Conservation (phyloP, 2,797 vertebrate species). For the Sebastiscus tertius region DNA sequence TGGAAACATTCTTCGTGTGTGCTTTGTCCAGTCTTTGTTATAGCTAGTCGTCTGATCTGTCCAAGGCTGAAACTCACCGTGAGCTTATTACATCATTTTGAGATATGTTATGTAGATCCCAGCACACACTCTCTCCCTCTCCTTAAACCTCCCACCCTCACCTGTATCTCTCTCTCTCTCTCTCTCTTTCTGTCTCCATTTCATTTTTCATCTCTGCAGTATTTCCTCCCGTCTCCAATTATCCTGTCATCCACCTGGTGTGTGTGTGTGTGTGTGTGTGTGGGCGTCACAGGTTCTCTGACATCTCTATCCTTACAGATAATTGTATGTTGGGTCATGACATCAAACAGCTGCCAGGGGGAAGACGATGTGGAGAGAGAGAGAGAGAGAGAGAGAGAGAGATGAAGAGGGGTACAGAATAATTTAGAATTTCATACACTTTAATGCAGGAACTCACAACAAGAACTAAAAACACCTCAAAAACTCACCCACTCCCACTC, state of each 20-base stretch:
- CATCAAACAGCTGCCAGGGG: conserved; percentile 36
- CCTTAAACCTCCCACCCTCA: neutral
- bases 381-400: neutral
- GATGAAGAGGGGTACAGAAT: neutral
- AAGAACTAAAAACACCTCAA: neutral
- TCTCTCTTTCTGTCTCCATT: neutral
- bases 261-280: conserved; percentile 1
- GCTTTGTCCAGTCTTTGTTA: neutral
- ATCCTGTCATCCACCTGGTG: conserved; percentile 26
- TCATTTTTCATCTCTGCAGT: conserved; percentile 23
- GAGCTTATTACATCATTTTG: neutral
- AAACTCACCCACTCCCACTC: neutral
- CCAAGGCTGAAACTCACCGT: accelerated
- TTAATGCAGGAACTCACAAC: neutral
- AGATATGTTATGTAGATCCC: neutral
- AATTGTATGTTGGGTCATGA: conserved; percentile 55
- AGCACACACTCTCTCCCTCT: neutral
- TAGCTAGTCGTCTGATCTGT: neutral
- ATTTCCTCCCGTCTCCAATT: conserved; percentile 40
- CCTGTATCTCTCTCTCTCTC: neutral
- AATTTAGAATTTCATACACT: conserved; percentile 6
- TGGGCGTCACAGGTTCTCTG: conserved; percentile 3
- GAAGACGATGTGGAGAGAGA: neutral
- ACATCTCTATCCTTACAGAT: conserved; percentile 44
- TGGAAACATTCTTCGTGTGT: neutral